A percentile compares a stretch with the other conserved stretches of the same genome.
Evolutionary conservation across 2,888 invertebrate genomes (phyloP).

Genomic region (Aphodius sticticus): DNA sequence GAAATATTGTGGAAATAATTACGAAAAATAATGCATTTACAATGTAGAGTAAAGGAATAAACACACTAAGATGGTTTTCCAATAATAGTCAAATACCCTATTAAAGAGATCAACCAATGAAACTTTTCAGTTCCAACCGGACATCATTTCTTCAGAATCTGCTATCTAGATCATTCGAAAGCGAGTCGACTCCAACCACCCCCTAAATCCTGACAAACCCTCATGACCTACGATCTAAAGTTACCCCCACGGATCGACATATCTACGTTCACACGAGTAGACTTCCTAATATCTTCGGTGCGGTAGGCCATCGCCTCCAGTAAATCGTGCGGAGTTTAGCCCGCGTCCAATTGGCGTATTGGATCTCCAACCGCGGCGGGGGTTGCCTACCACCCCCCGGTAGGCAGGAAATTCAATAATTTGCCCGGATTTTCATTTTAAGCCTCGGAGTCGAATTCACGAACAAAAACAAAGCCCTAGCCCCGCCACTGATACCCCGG

Average conservation of each 20-base stretch:
- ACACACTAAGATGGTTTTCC: too few relatives aligned
- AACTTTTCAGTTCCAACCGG: too few relatives aligned
- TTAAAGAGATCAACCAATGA: too few relatives aligned
- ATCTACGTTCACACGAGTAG: not conserved
- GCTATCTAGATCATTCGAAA: too few relatives aligned
- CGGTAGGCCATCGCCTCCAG: not conserved
- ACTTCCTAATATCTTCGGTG: not conserved
- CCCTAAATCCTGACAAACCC: too few relatives aligned
- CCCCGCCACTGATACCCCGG: not conserved
- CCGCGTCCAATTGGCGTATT: not conserved
- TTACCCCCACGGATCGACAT: not conserved
- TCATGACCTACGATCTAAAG: not conserved
- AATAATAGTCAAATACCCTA: too few relatives aligned
- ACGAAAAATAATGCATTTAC: too few relatives aligned
- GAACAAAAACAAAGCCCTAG: not conserved
- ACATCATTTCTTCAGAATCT: too few relatives aligned
- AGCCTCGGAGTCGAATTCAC: not conserved
- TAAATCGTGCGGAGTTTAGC: not conserved
- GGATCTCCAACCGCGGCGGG: not conserved
- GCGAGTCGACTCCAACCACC: too few relatives aligned
- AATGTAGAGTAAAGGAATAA: too few relatives aligned
- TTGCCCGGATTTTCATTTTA: slow-evolving; percentile 4
- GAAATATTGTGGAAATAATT: too few relatives aligned
- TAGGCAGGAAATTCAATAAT: not conserved
- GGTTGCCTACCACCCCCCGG: not conserved